Percentiles rank a stretch among this genome's conserved stretches.
Evolutionary conservation across 2,113 vertebrate species (phyloP).

Genomic region (Sorex fumeus): DNA sequence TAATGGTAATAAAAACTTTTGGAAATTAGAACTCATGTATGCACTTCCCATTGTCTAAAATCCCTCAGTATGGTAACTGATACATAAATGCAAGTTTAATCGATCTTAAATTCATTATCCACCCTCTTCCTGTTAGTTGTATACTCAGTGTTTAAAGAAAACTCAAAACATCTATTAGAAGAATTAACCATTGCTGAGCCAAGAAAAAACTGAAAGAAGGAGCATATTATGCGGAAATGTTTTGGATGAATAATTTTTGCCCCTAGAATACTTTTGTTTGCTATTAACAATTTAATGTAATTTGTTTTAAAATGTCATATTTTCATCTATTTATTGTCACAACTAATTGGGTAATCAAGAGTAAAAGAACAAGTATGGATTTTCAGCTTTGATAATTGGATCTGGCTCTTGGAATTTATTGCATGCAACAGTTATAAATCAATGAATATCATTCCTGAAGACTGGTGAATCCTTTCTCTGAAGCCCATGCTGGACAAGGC

Average conservation of each 20-base stretch:
- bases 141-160: conserved; percentile 21
- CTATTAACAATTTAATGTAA: conserved; percentile 55
- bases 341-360: conserved; percentile 54
- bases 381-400: conserved; percentile 51
- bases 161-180: conserved; percentile 54
- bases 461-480: neutral
- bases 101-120: neutral
- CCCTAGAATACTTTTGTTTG: conserved; percentile 69
- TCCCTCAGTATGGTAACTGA: neutral
- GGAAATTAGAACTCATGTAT: conserved; percentile 9
- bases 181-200: conserved; percentile 61
- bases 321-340: conserved; percentile 59
- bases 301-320: conserved; percentile 63
- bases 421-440: neutral
- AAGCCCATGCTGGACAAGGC: neutral
- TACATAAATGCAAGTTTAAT: conserved; percentile 3
- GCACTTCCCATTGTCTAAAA: neutral
- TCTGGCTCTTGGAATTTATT: conserved; percentile 58
- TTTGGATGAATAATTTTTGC: conserved; percentile 71
- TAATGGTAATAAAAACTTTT: conserved; percentile 17
- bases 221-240: conserved; percentile 56
- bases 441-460: conserved; percentile 4
- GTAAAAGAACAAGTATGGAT: conserved; percentile 61
- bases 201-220: conserved; percentile 48
- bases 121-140: neutral